Conservation (phyloP, 2,113 vertebrate species). For the Australoheros scitulus region DNA sequence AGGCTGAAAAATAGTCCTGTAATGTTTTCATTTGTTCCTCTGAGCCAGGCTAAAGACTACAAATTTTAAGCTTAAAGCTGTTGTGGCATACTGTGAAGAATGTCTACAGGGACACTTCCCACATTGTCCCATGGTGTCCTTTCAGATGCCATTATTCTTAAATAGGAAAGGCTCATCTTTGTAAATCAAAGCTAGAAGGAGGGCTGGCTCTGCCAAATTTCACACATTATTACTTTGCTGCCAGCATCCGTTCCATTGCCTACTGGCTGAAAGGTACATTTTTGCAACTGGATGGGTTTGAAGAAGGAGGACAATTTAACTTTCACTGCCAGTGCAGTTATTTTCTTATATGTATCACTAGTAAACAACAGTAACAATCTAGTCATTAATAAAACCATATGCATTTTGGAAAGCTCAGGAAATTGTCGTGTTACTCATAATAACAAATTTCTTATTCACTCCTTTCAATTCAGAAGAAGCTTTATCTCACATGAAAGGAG, state of each 20-base stretch:
- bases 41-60: background rate
- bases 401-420: background rate
- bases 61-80: background rate
- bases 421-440: background rate
- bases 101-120: background rate
- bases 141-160: background rate
- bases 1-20: background rate
- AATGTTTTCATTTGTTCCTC: background rate
- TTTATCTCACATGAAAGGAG: background rate
- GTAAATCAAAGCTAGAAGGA: background rate
- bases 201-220: background rate
- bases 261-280: background rate
- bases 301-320: background rate
- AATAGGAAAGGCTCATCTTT: background rate
- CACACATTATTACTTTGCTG: background rate
- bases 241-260: background rate
- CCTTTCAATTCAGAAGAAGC: background rate
- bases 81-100: background rate
- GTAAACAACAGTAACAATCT: background rate
- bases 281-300: background rate
- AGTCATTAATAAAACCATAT: too few species aligned
- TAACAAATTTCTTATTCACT: background rate
- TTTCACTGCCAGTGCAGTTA: background rate
- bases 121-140: background rate
- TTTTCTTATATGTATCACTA: background rate